phyloP scores from a whole-genome alignment of 2,113 vertebrate genomes.

The Campylomormyrus tamandua region DNA sequence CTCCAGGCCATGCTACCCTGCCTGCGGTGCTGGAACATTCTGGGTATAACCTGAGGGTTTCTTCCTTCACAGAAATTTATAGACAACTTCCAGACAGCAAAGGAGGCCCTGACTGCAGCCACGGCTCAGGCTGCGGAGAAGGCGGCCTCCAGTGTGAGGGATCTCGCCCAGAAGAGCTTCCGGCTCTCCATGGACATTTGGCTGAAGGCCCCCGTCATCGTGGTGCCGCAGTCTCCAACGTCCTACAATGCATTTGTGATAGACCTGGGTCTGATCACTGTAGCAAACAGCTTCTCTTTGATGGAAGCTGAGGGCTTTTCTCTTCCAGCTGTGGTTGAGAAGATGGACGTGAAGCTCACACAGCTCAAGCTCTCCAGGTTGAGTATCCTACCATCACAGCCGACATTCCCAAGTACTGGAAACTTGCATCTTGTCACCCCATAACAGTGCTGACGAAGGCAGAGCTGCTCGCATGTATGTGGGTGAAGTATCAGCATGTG shows the following conservation, averaged over 20 bases:
- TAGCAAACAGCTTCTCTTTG: slow-evolving; percentile 77
- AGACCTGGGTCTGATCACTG: slow-evolving; percentile 85
- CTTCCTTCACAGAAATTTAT: slow-evolving; percentile 67
- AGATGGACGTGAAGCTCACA: slow-evolving; percentile 78
- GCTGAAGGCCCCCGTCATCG: slow-evolving; percentile 86
- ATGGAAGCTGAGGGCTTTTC: slow-evolving; percentile 51
- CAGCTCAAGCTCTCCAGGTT: slow-evolving; percentile 87
- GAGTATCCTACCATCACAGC: not conserved
- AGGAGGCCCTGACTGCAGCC: slow-evolving; percentile 66
- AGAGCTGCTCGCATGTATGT: not conserved
- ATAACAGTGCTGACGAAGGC: not conserved
- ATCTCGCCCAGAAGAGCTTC: slow-evolving; percentile 83
- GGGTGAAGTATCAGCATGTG: not conserved
- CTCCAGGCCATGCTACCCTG: not conserved
- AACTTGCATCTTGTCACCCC: not conserved
- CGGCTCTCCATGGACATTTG: slow-evolving; percentile 74
- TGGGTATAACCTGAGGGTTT: not conserved
- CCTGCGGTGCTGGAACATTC: not conserved
- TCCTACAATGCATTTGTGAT: slow-evolving; percentile 74
- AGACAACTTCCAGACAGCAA: slow-evolving; percentile 84
- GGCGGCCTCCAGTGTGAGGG: slow-evolving; percentile 81
- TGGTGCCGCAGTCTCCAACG: slow-evolving; percentile 80
- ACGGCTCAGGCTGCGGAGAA: slow-evolving; percentile 76
- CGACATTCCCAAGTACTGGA: not conserved
- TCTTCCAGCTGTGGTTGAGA: slow-evolving; percentile 77